These are phyloP conservation scores for Cantharis nigra DNA, from an alignment of 2,888 invertebrate species.

Conservation along the genomic window DNA sequence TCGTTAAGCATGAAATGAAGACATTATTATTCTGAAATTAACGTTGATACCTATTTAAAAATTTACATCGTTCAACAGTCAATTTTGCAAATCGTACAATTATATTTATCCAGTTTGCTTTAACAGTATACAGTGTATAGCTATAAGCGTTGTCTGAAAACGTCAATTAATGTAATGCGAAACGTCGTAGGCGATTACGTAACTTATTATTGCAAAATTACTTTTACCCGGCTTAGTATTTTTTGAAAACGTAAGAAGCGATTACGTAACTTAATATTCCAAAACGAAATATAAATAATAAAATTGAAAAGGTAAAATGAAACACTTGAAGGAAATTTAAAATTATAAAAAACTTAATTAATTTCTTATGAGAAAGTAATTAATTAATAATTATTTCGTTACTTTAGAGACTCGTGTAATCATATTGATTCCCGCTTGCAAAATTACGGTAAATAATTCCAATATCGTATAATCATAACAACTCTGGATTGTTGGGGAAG, in stretches of 20 bases:
- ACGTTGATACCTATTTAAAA: background rate
- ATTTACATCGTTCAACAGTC: background rate
- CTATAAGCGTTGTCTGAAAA: background rate
- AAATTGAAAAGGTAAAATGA: background rate
- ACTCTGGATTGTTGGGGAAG: background rate
- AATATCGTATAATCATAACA: background rate
- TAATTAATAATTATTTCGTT: background rate
- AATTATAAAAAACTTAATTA: background rate
- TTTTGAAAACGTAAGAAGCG: no score
- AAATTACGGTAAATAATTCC: background rate
- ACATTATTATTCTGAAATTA: constrained; percentile 3
- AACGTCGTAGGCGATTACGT: background rate
- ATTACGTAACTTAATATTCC: background rate
- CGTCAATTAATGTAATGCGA: background rate
- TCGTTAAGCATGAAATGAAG: constrained; percentile 3
- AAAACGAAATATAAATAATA: background rate
- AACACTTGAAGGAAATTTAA: background rate
- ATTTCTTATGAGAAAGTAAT: background rate
- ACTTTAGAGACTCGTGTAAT: background rate
- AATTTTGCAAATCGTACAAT: background rate
- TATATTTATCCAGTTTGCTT: background rate
- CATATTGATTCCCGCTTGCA: background rate
- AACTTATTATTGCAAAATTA: background rate
- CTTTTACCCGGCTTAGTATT: no score
- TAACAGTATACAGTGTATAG: background rate